Conservation (phyloP, 2,888 invertebrate species). For the Dromius quadrimaculatus region DNA sequence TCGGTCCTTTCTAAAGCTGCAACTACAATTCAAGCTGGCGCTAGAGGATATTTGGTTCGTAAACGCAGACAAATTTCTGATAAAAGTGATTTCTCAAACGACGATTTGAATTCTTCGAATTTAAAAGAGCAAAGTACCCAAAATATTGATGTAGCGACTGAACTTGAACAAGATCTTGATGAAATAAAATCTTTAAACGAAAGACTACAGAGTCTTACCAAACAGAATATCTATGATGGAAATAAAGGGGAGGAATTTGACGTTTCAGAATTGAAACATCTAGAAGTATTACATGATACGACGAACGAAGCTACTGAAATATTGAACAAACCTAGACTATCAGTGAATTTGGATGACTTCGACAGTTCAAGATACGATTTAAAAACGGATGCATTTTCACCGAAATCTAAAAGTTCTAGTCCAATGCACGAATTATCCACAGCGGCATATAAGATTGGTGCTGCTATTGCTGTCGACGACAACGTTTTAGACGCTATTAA, state of each 20-base stretch:
- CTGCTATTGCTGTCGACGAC: slow-evolving; percentile 40
- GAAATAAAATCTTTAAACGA: slow-evolving; percentile 39
- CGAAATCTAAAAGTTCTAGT: slow-evolving; percentile 35
- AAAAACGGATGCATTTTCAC: slow-evolving; percentile 22
- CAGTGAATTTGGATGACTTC: slow-evolving; percentile 34
- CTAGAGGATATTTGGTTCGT: slow-evolving; percentile 74
- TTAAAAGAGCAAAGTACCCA: slow-evolving; percentile 12
- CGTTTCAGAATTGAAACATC: slow-evolving; percentile 8
- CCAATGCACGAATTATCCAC: slow-evolving; percentile 36
- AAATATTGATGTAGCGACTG: not conserved
- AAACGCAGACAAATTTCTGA: slow-evolving; percentile 52
- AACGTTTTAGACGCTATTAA: slow-evolving; percentile 21
- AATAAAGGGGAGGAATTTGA: not conserved
- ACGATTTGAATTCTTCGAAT: not conserved
- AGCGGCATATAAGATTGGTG: slow-evolving; percentile 42
- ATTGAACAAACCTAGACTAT: not conserved
- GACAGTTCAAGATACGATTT: slow-evolving; percentile 45
- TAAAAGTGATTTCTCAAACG: not conserved
- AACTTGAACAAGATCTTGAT: slow-evolving; percentile 33
- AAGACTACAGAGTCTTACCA: slow-evolving; percentile 28
- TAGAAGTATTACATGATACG: slow-evolving; percentile 10
- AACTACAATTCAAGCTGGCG: slow-evolving; percentile 75
- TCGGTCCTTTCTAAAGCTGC: slow-evolving; percentile 67
- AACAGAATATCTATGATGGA: slow-evolving; percentile 20
- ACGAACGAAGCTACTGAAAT: slow-evolving; percentile 17